Percentiles rank a stretch among this genome's conserved stretches.
phyloP scores from a whole-genome alignment of 2,888 invertebrate genomes.

The Chelonus formosanus region DNA sequence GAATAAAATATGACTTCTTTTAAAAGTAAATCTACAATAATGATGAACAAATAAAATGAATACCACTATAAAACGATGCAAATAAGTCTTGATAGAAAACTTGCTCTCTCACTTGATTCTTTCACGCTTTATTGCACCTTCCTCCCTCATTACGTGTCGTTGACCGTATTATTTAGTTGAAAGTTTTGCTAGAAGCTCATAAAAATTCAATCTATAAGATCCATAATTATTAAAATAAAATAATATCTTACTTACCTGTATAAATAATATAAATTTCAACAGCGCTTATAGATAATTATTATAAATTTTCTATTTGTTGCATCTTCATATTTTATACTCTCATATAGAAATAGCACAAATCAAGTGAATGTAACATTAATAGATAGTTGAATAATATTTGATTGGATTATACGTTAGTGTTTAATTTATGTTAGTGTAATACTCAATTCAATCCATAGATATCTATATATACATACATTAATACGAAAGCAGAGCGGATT shows the following conservation, averaged over 20 bases:
- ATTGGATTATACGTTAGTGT: not conserved
- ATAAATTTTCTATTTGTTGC: too few relatives aligned
- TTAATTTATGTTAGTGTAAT: slow-evolving; percentile 2
- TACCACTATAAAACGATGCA: slow-evolving; percentile 3
- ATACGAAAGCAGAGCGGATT: slow-evolving; percentile 46
- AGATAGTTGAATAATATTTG: too few relatives aligned
- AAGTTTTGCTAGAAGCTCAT: slow-evolving; percentile 38
- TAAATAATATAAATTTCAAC: too few relatives aligned
- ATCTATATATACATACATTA: slow-evolving; percentile 17
- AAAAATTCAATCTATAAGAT: not conserved
- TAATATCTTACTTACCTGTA: too few relatives aligned
- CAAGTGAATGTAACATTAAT: too few relatives aligned
- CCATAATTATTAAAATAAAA: too few relatives aligned
- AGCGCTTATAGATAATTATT: too few relatives aligned
- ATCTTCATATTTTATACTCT: too few relatives aligned
- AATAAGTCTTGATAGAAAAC: slow-evolving; percentile 17
- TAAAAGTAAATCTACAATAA: too few relatives aligned
- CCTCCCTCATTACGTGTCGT: slow-evolving; percentile 56
- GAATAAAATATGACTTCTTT: too few relatives aligned
- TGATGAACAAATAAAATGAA: too few relatives aligned
- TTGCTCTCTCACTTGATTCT: slow-evolving; percentile 15
- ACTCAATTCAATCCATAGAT: slow-evolving; percentile 7
- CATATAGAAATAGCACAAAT: too few relatives aligned
- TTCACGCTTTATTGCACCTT: slow-evolving; percentile 52
- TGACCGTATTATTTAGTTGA: slow-evolving; percentile 57